Conservation (phyloP, 2,888 invertebrate genomes). For the Perizoma flavofasciatum region DNA sequence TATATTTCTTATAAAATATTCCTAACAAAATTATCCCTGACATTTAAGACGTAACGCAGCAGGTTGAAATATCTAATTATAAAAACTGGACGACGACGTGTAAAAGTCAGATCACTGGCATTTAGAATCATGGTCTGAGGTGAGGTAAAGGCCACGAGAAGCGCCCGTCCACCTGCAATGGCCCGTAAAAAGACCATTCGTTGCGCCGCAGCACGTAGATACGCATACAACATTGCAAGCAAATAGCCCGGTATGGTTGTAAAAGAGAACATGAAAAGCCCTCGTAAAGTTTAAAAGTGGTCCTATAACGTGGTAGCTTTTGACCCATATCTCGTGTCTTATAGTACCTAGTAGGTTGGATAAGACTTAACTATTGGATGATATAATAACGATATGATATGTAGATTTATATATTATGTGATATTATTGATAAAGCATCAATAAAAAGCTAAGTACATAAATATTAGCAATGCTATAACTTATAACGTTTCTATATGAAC, state of each 20-base stretch:
- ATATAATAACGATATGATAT: neutral
- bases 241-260: constrained; percentile 20
- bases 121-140: constrained; percentile 37
- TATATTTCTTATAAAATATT: too few species aligned
- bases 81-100: constrained; percentile 17
- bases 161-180: constrained; percentile 37
- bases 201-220: constrained; percentile 34
- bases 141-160: constrained; percentile 23
- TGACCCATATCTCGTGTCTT: constrained; percentile 3
- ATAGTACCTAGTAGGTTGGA: neutral
- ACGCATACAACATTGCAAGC: constrained; percentile 30
- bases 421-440: too few species aligned
- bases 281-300: constrained; percentile 37
- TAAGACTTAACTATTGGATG: neutral
- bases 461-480: too few species aligned
- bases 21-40: constrained; percentile 15
- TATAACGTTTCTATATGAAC: too few species aligned
- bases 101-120: constrained; percentile 43
- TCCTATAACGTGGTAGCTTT: constrained; percentile 10
- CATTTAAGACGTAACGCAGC: constrained; percentile 9
- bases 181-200: constrained; percentile 47
- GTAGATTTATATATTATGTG: too few species aligned
- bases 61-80: constrained; percentile 15
- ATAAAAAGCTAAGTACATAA: constrained; percentile 4
- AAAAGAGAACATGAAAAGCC: constrained; percentile 33